These are phyloP conservation scores for Drosophila seclusa DNA, from an alignment of 2,888 invertebrate species.

Conservation along the genomic window DNA sequence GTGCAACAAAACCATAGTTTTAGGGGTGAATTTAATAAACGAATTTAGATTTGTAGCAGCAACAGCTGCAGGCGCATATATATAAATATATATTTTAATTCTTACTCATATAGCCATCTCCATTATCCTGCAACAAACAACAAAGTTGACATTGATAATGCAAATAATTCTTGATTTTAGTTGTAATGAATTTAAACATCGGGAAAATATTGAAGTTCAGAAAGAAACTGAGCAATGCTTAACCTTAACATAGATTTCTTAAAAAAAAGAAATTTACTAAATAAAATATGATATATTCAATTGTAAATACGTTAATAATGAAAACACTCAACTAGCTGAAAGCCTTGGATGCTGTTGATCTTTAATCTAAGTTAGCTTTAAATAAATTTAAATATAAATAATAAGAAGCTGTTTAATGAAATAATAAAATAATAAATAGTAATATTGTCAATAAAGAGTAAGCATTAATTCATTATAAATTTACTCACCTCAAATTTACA, in stretches of 20 bases:
- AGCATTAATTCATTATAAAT: background rate
- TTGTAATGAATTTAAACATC: background rate
- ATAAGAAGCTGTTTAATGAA: background rate
- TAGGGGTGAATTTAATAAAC: slow-evolving; percentile 68
- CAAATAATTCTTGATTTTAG: slow-evolving; percentile 7
- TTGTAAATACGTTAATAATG: background rate
- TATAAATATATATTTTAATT: slow-evolving; percentile 10
- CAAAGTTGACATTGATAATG: slow-evolving; percentile 72
- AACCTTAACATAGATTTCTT: background rate
- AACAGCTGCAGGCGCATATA: slow-evolving; percentile 16
- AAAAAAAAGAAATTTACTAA: background rate
- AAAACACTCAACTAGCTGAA: background rate
- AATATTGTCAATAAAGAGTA: background rate
- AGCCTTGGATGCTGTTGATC: background rate
- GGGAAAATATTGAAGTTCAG: background rate
- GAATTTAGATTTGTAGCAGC: slow-evolving; percentile 40
- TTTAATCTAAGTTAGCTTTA: background rate
- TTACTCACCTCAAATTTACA: background rate
- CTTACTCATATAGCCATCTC: background rate
- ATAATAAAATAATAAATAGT: background rate
- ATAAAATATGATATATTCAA: background rate
- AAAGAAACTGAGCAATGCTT: background rate
- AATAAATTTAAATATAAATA: background rate
- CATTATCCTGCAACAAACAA: slow-evolving; percentile 24
- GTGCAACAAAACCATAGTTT: slow-evolving; percentile 41